phyloP scores from a whole-genome alignment of 2,888 invertebrate species.

The Aphodius sticticus region DNA sequence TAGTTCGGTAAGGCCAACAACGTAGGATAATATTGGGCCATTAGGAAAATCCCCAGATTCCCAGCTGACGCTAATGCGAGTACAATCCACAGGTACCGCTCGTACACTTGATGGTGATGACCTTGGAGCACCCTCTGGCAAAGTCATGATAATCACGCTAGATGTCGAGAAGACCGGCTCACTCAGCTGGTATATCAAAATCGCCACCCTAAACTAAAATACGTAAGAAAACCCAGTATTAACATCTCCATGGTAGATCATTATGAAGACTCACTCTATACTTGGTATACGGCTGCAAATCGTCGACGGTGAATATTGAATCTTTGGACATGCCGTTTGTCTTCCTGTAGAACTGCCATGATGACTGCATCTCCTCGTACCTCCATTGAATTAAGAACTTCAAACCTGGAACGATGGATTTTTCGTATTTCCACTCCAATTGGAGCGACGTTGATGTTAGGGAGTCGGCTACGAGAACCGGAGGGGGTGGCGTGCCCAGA shows the following conservation, averaged over 20 bases:
- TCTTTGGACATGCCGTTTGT: conserved; percentile 69
- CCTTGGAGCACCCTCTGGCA: conserved; percentile 76
- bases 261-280: conserved; percentile 75
- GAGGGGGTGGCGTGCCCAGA: conserved; percentile 69
- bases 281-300: conserved; percentile 86
- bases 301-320: conserved; percentile 73
- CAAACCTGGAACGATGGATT: conserved; percentile 62
- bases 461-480: conserved; percentile 78
- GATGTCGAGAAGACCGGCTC: conserved; percentile 72
- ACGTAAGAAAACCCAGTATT: conserved; percentile 13
- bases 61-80: conserved; percentile 88
- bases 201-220: conserved; percentile 86
- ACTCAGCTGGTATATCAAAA: conserved; percentile 74
- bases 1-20: conserved; percentile 70
- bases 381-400: conserved; percentile 78
- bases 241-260: not conserved
- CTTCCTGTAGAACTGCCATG: conserved; percentile 85
- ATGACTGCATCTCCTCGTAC: conserved; percentile 72
- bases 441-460: conserved; percentile 79
- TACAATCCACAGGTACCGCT: conserved; percentile 81
- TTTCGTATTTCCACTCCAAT: conserved; percentile 79
- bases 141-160: conserved; percentile 79
- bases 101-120: conserved; percentile 80
- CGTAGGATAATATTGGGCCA: conserved; percentile 88
- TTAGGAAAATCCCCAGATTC: conserved; percentile 86